phyloP scores from a whole-genome alignment of 1,140 invertebrate species.

The Archegozetes longisetosus region DNA sequence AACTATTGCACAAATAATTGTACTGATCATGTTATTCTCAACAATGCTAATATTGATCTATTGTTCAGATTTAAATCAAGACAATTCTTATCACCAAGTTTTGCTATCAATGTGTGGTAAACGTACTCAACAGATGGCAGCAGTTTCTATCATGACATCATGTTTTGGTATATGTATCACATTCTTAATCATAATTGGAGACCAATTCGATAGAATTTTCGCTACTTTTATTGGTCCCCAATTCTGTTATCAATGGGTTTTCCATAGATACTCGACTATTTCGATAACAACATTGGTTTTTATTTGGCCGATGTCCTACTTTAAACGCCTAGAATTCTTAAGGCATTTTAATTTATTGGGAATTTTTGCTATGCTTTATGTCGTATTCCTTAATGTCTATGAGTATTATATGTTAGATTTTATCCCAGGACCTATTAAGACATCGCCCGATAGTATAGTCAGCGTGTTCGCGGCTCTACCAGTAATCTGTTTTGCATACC shows the following conservation, averaged over 20 bases:
- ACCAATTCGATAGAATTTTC: constrained; percentile 43
- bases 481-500: constrained; percentile 54
- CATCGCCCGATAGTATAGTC: constrained; percentile 35
- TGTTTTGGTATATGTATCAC: constrained; percentile 51
- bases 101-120: constrained; percentile 39
- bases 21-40: constrained; percentile 40
- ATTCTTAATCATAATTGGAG: constrained; percentile 50
- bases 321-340: constrained; percentile 45
- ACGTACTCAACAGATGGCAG: constrained; percentile 35
- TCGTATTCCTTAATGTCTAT: constrained; percentile 41
- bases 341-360: constrained; percentile 48
- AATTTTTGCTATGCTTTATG: constrained; percentile 46
- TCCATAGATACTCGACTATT: constrained; percentile 42
- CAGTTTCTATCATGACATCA: constrained; percentile 40
- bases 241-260: constrained; percentile 37
- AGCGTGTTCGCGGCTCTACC: constrained; percentile 49
- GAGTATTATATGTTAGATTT: constrained; percentile 35
- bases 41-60: constrained; percentile 43
- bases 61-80: constrained; percentile 38
- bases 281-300: constrained; percentile 35
- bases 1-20: constrained; percentile 37
- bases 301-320: constrained; percentile 49
- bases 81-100: constrained; percentile 36
- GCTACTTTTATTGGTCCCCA: neutral
- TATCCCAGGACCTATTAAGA: neutral